Conservation (phyloP, 2,113 vertebrate genomes). For the Donacobius atricapilla region DNA sequence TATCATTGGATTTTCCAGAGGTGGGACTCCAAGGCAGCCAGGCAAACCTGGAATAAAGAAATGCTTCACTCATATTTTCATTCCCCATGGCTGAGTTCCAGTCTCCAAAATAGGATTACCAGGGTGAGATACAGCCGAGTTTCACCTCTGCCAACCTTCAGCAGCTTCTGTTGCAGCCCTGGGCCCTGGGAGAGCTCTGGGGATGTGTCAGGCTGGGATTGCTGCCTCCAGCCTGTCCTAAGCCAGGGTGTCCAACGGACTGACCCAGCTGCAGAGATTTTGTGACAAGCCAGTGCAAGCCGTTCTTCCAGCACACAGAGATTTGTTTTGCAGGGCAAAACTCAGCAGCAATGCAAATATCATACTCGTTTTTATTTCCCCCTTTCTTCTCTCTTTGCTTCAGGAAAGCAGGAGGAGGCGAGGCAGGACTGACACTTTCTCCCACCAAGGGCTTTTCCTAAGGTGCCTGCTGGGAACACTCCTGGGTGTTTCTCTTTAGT, state of each 20-base stretch:
- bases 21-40: background rate
- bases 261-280: background rate
- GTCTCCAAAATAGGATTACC: background rate
- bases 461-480: background rate
- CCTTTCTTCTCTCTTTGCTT: background rate
- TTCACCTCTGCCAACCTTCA: background rate
- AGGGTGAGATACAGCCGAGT: background rate
- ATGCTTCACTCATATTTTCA: background rate
- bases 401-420: background rate
- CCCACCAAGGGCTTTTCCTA: background rate
- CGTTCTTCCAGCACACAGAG: background rate
- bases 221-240: background rate
- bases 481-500: conserved; percentile 22
- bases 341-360: background rate
- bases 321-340: background rate
- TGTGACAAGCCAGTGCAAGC: background rate
- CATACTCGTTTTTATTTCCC: background rate
- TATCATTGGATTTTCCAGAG: background rate
- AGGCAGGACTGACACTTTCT: background rate
- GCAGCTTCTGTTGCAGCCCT: background rate
- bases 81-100: background rate
- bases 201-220: background rate
- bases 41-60: background rate
- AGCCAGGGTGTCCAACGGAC: background rate
- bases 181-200: background rate